Conservation (phyloP, 2,888 invertebrate genomes). For the Pollenia griseotomentosa region DNA sequence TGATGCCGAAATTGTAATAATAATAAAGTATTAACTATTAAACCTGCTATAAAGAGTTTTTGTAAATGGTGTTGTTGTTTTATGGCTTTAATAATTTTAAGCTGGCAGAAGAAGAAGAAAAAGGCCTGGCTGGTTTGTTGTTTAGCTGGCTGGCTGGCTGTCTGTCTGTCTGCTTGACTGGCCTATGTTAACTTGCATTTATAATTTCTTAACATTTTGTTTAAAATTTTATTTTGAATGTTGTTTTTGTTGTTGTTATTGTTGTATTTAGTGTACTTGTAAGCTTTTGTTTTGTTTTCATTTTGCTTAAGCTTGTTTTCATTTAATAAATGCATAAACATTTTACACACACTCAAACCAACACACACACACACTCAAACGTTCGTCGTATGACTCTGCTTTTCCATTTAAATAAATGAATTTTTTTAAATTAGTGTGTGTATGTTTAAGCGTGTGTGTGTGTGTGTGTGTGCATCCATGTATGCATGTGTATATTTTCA, state of each 20-base stretch:
- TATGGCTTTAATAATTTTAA: constrained; percentile 42
- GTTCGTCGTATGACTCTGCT: constrained; percentile 22
- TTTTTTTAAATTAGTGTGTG: background rate
- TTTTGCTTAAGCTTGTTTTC: constrained; percentile 56
- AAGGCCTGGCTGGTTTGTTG: constrained; percentile 39
- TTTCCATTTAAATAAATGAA: constrained; percentile 15
- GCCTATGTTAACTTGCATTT: constrained; percentile 57
- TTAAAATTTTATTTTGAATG: background rate
- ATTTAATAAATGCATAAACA: constrained; percentile 24
- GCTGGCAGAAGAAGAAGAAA: background rate
- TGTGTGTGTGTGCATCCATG: background rate
- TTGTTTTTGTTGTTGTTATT: constrained; percentile 25
- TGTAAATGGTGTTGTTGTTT: background rate
- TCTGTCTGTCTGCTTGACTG: constrained; percentile 3
- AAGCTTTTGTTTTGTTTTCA: constrained; percentile 49
- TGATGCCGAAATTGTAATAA: constrained; percentile 69
- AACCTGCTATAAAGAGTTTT: constrained; percentile 33
- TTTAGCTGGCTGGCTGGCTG: background rate
- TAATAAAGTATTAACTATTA: constrained; percentile 39
- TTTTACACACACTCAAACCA: constrained; percentile 4
- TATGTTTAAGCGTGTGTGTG: background rate
- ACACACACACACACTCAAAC: constrained; percentile 6
- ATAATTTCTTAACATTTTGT: constrained; percentile 64
- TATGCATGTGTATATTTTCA: constrained; percentile 14
- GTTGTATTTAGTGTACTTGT: constrained; percentile 27